Base-by-base conservation (phyloP, 2,888 invertebrate genomes). In the Pterostichus madidus region DNA sequence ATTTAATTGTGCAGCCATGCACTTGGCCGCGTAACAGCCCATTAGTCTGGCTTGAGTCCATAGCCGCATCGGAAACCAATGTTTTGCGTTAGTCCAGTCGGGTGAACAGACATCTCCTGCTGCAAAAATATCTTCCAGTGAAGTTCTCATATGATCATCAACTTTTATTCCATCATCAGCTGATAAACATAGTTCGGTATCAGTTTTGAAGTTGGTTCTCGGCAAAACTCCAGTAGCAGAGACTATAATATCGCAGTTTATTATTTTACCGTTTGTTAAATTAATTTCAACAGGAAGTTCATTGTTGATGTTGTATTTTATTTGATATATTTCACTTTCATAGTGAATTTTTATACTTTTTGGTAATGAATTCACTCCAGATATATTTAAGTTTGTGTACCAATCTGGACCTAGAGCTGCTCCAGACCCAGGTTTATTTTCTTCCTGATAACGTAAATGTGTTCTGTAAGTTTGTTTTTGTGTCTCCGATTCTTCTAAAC, bases 1-100 rank as follows among this genome's bases (percentile, higher is more conserved):
- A 10, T 90, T 91, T 6, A 92, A 87, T 84, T 90, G 90, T 0
- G 93, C 93, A 84, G 93, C 92, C 96, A 99, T 99, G 83, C 95
- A 94, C 89, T 96, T 96, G 0, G 97, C 99, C 31, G 97, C 98
- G 92, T 97, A 98, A 80, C 93, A 93, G 8, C 99, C 99, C 98
- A 99, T 99, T 90, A 99, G 98, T 80, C 98, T 91, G 0, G 99
- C 99, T 90, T 99, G 99, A 0, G 98, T 97, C 99, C 99, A 99
- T 46, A 99, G 90, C 83, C 98, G 93, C 95, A 99, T 96, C 91
- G 98, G 96, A 89, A 97, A 96, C 98, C 98, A 98, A 87, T 97
- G 95, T 31, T 93, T 91, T 0, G 96, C 93, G 84, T 91, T 88
- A 5, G 91, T 88, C 98, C 98, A 99, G 44, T 91, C 91, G n/a